Evolutionary conservation across 2,113 vertebrate species (phyloP).

Genomic region (Larimichthys polyactis): DNA sequence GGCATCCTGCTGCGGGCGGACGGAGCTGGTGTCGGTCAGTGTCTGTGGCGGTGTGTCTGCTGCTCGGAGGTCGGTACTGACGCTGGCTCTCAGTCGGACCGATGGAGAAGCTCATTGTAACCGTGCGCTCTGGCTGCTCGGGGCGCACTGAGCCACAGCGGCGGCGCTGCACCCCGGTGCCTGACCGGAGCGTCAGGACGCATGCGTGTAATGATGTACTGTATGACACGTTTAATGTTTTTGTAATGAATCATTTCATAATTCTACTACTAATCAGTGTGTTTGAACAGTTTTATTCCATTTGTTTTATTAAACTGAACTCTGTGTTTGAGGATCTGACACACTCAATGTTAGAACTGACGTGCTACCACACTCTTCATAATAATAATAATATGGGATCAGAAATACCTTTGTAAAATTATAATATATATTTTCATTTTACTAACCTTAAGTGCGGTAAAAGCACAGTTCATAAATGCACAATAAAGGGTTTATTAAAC

Average conservation of each 20-base stretch:
- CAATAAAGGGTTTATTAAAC: no score
- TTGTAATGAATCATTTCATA: no score
- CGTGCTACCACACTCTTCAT: not conserved
- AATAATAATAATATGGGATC: not conserved
- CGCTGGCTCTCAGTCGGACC: constrained; percentile 80
- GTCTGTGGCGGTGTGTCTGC: constrained; percentile 72
- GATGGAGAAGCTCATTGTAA: constrained; percentile 75
- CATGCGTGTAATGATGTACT: constrained; percentile 60
- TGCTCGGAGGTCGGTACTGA: constrained; percentile 77
- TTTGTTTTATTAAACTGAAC: no score
- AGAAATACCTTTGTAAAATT: no score
- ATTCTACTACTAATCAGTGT: no score
- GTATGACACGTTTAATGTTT: not conserved
- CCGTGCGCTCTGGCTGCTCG: constrained; percentile 73
- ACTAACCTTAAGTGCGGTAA: no score
- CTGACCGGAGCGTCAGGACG: constrained; percentile 43
- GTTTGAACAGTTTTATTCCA: no score
- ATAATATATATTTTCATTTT: no score
- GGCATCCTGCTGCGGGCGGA: constrained; percentile 94
- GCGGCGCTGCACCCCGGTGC: constrained; percentile 49
- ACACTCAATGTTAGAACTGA: no score
- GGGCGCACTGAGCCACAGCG: constrained; percentile 67
- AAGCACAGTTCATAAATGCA: no score
- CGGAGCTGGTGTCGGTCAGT: constrained; percentile 78
- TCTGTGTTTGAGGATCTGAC: no score